Percentiles rank a stretch among this genome's conserved stretches.
These are phyloP conservation scores for Buphagus erythrorhynchus DNA, from an alignment of 2,797 vertebrate genomes.

Conservation along the genomic window DNA sequence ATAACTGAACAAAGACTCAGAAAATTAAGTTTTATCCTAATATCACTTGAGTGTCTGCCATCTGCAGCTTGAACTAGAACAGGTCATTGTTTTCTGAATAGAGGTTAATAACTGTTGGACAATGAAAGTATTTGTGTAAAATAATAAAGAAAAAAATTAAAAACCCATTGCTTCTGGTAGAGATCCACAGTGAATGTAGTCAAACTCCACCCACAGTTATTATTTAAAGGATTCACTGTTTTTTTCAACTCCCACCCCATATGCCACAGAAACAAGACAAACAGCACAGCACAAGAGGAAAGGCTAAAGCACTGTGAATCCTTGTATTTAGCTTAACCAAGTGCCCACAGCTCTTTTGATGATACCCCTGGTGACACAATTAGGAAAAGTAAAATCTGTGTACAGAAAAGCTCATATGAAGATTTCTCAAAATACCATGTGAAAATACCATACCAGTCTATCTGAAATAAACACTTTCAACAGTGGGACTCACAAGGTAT, in stretches of 20 bases:
- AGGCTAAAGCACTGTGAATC: accelerated
- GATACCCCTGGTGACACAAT: background rate
- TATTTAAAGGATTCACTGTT: background rate
- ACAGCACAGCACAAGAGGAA: background rate
- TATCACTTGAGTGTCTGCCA: background rate
- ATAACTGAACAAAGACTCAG: background rate
- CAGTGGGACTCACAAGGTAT: background rate
- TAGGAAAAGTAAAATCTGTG: background rate
- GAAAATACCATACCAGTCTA: background rate
- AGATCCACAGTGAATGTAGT: background rate
- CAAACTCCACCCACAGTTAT: background rate
- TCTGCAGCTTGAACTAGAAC: background rate
- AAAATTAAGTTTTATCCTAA: background rate
- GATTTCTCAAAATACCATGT: background rate
- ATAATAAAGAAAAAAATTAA: background rate
- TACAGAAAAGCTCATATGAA: background rate
- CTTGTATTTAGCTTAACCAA: background rate
- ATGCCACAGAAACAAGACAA: background rate
- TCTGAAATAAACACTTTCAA: background rate
- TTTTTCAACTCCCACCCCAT: background rate
- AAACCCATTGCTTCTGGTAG: accelerated
- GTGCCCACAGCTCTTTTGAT: background rate
- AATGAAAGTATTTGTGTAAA: background rate
- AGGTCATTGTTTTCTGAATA: background rate
- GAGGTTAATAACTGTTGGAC: background rate